Percentiles rank a stretch among this genome's conserved stretches.
phyloP scores from a whole-genome alignment of 1,140 invertebrate genomes.

The Tetragnatha versicolor region DNA sequence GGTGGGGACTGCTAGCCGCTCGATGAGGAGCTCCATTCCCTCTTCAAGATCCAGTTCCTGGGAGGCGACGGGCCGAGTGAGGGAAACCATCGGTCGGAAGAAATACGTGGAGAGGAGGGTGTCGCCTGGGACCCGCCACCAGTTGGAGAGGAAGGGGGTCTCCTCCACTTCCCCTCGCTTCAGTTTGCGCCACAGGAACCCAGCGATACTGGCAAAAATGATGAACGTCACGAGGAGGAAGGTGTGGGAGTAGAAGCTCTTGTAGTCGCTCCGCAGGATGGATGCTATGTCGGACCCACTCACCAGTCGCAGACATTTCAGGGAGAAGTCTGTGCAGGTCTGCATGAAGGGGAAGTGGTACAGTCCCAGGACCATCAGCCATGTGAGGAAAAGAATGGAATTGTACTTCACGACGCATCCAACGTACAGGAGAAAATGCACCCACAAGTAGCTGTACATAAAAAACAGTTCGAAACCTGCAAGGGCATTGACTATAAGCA shows the following conservation, averaged over 20 bases:
- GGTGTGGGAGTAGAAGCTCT: slow-evolving; percentile 37
- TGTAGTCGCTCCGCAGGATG: slow-evolving; percentile 61
- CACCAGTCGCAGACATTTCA: slow-evolving; percentile 60
- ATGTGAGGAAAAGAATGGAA: slow-evolving; percentile 64
- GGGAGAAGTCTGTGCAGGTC: slow-evolving; percentile 57
- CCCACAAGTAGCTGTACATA: slow-evolving; percentile 61
- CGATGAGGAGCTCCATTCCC: slow-evolving; percentile 64
- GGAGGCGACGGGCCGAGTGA: slow-evolving; percentile 57
- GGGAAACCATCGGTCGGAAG: slow-evolving; percentile 61
- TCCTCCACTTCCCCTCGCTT: neutral
- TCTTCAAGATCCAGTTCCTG: slow-evolving; percentile 62
- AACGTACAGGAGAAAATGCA: slow-evolving; percentile 61
- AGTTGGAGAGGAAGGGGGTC: slow-evolving; percentile 33
- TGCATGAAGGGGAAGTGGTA: slow-evolving; percentile 63
- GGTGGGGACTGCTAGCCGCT: slow-evolving; percentile 65
- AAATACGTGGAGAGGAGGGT: slow-evolving; percentile 61
- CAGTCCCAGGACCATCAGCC: slow-evolving; percentile 64
- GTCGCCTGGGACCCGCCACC: slow-evolving; percentile 61
- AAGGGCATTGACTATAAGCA: slow-evolving; percentile 65
- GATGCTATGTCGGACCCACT: slow-evolving; percentile 59
- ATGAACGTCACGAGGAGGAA: slow-evolving; percentile 38
- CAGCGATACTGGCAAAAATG: slow-evolving; percentile 58
- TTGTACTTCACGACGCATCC: slow-evolving; percentile 66
- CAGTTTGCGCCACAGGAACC: slow-evolving; percentile 47
- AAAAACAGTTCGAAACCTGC: slow-evolving; percentile 65